Conservation (phyloP, 2,888 invertebrate genomes). For the Mesodorylaimus sp. region DNA sequence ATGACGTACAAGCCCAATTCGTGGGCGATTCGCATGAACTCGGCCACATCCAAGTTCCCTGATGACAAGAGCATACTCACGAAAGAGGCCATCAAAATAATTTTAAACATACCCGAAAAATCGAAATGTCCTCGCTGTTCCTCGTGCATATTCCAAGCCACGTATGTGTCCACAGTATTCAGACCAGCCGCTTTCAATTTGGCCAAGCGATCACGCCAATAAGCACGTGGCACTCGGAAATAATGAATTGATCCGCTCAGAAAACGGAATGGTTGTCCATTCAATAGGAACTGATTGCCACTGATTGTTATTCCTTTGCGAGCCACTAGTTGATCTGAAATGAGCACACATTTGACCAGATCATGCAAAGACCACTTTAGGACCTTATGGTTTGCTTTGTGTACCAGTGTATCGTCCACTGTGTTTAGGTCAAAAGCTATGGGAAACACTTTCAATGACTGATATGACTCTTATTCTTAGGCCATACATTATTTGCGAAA, state of each 20-base stretch:
- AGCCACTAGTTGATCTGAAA: no score
- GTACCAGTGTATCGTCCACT: no score
- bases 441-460: no score
- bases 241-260: constrained; percentile 62
- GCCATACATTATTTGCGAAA: no score
- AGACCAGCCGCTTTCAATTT: constrained; percentile 57
- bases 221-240: constrained; percentile 53
- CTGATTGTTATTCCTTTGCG: constrained; percentile 25
- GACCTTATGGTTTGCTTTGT: no score
- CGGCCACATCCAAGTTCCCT: constrained; percentile 7
- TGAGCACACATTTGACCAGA: no score
- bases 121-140: background rate
- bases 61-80: no score
- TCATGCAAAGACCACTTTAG: no score
- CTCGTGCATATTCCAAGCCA: constrained; percentile 8
- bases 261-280: constrained; percentile 46
- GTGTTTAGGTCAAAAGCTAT: no score
- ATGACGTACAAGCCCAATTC: constrained; percentile 11
- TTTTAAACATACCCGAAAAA: constrained; percentile 22
- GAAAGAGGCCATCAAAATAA: no score
- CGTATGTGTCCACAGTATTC: constrained; percentile 17
- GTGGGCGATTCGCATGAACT: constrained; percentile 5
- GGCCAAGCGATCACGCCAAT: constrained; percentile 56
- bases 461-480: no score
- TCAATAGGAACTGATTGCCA: constrained; percentile 46